These are phyloP conservation scores for Eurois occulta DNA, from an alignment of 2,888 invertebrate species.

Conservation along the genomic window DNA sequence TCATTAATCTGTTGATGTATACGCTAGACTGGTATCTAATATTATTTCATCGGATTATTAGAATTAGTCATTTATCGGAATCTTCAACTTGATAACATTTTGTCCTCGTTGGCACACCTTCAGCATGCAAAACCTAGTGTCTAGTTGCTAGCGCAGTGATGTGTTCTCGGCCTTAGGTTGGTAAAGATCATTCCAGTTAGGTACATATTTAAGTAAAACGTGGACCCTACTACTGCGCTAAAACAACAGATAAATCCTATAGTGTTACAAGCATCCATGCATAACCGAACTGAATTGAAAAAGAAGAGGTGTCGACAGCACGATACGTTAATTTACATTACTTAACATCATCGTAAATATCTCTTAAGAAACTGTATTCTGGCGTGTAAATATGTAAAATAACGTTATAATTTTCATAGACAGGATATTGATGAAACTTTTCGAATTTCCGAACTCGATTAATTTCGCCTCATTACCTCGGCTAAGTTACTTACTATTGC, in stretches of 20 bases:
- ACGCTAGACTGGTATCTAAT: slow-evolving; percentile 6
- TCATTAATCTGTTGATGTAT: slow-evolving; percentile 12
- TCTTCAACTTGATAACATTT: neutral
- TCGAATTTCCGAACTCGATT: slow-evolving; percentile 32
- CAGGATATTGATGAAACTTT: slow-evolving; percentile 50
- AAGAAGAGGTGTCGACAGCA: slow-evolving; percentile 52
- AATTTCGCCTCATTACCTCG: slow-evolving; percentile 34
- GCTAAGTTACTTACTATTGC: slow-evolving; percentile 19
- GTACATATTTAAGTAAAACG: no score
- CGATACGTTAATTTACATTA: slow-evolving; percentile 30
- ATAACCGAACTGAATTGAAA: slow-evolving; percentile 46
- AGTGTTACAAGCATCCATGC: slow-evolving; percentile 32
- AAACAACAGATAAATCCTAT: slow-evolving; percentile 16
- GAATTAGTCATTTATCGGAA: slow-evolving; percentile 6
- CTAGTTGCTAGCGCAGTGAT: neutral
- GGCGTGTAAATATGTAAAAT: slow-evolving; percentile 52
- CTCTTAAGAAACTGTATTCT: slow-evolving; percentile 44
- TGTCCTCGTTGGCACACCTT: neutral
- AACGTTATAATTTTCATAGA: slow-evolving; percentile 29
- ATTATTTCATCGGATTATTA: slow-evolving; percentile 18
- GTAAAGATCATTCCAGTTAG: neutral
- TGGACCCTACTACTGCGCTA: neutral
- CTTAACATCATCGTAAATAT: slow-evolving; percentile 42
- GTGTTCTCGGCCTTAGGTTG: neutral
- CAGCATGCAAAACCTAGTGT: neutral